phyloP scores from a whole-genome alignment of 2,113 vertebrate species.

The Donacobius atricapilla region DNA sequence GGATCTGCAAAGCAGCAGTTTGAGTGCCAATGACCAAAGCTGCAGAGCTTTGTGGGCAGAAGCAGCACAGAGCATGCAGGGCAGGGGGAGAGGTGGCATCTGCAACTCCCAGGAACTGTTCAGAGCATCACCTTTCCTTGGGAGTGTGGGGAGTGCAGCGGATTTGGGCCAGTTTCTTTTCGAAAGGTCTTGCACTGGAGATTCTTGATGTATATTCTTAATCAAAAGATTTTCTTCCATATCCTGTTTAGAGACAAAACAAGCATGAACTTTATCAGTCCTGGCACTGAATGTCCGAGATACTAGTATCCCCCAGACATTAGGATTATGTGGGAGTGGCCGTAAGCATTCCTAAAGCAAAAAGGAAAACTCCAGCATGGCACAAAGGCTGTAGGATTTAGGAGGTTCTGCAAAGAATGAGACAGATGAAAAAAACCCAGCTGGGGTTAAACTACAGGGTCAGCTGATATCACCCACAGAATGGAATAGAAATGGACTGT shows the following conservation, averaged over 20 bases:
- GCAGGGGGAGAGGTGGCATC: background rate
- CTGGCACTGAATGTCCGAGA: background rate
- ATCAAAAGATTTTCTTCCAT: conserved; percentile 48
- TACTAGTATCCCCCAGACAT: background rate
- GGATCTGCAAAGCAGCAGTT: background rate
- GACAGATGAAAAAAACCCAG: background rate
- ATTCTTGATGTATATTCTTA: background rate
- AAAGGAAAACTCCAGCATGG: background rate
- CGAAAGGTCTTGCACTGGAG: background rate
- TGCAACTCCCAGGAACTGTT: background rate
- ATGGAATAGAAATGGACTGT: background rate
- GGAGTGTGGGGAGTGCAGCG: background rate
- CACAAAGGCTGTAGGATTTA: background rate
- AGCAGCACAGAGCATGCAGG: background rate
- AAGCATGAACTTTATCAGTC: background rate
- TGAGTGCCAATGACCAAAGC: background rate
- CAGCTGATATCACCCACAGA: background rate
- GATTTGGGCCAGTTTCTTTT: background rate
- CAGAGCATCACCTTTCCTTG: background rate
- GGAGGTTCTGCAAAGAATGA: background rate
- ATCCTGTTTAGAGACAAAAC: conserved; percentile 11
- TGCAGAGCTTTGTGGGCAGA: background rate
- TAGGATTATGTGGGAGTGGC: background rate
- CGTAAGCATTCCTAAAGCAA: background rate
- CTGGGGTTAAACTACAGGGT: background rate